Percentiles rank a stretch among this genome's conserved stretches.
Conservation (phyloP, 2,113 vertebrate genomes). For the Ranitomeya variabilis region DNA sequence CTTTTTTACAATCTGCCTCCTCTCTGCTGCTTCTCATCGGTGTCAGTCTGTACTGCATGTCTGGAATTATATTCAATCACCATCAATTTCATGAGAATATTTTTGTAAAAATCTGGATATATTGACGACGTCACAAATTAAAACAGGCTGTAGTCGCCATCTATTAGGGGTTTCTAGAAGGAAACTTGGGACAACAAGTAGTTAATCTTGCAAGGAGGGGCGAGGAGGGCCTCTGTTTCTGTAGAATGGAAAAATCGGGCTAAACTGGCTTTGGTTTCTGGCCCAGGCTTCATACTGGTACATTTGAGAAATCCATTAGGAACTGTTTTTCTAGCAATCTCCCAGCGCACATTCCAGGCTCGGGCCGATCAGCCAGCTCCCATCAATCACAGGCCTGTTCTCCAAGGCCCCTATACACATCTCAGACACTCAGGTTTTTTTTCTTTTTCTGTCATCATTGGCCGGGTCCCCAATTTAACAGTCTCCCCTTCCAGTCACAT, state of each 20-base stretch:
- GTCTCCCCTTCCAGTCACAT: constrained; percentile 38
- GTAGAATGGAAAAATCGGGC: constrained; percentile 61
- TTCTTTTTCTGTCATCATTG: constrained; percentile 49
- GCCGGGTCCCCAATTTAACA: constrained; percentile 40
- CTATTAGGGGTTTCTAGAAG: background rate
- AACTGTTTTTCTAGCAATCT: constrained; percentile 61
- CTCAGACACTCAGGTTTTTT: background rate
- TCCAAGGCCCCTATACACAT: constrained; percentile 23
- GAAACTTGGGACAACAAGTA: background rate
- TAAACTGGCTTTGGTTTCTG: constrained; percentile 63
- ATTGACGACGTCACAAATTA: background rate
- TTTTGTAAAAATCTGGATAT: too few species aligned
- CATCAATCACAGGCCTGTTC: constrained; percentile 57
- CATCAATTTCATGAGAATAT: background rate
- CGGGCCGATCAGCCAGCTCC: constrained; percentile 46
- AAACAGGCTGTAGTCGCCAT: background rate
- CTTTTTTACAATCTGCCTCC: too few species aligned
- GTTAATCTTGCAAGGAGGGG: constrained; percentile 13
- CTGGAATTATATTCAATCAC: background rate
- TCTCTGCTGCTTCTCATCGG: background rate
- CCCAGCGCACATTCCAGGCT: constrained; percentile 49
- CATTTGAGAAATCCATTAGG: constrained; percentile 65
- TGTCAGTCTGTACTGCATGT: background rate
- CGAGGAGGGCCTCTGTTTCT: constrained; percentile 24
- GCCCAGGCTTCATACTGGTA: constrained; percentile 60